Percentiles rank a stretch among this genome's conserved stretches.
Conservation (phyloP, 2,888 invertebrate genomes). For the Nomada hirtipes region DNA sequence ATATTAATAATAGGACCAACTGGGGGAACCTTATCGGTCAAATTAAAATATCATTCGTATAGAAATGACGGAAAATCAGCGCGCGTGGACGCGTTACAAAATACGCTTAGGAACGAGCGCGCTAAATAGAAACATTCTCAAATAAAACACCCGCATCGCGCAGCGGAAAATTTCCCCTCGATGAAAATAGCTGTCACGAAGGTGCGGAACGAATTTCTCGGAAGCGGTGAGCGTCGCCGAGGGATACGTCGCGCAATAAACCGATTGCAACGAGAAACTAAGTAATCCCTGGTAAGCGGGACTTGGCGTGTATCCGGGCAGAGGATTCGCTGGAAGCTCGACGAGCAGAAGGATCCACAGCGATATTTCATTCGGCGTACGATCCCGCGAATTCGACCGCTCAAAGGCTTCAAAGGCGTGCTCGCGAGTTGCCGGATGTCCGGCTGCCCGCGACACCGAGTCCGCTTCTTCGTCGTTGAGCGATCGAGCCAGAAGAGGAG, state of each 20-base stretch:
- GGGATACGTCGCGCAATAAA: conserved; percentile 45
- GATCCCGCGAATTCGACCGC: conserved; percentile 75
- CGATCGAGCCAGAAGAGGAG: conserved; percentile 32
- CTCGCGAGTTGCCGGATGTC: conserved; percentile 78
- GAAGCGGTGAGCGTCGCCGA: conserved; percentile 20
- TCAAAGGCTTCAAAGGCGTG: conserved; percentile 79
- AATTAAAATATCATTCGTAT: too few species aligned
- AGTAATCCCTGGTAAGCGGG: conserved; percentile 46
- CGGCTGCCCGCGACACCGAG: conserved; percentile 71
- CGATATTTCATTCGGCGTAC: conserved; percentile 82
- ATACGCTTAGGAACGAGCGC: too few species aligned
- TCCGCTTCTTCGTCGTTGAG: conserved; percentile 46
- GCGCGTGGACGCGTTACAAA: too few species aligned
- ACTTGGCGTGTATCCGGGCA: conserved; percentile 24
- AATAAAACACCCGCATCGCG: background rate
- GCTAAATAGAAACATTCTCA: too few species aligned
- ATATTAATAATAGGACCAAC: too few species aligned
- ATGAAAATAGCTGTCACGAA: conserved; percentile 11
- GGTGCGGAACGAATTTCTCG: conserved; percentile 1
- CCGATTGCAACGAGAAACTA: conserved; percentile 41
- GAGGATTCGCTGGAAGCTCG: conserved; percentile 33
- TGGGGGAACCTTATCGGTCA: too few species aligned
- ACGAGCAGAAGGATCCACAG: conserved; percentile 26
- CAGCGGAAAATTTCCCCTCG: background rate
- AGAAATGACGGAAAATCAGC: too few species aligned